Evolutionary conservation across 2,888 invertebrate genomes (phyloP), one percentile per base, ranked within the genome.

Genomic region (Sycophila texana): DNA sequence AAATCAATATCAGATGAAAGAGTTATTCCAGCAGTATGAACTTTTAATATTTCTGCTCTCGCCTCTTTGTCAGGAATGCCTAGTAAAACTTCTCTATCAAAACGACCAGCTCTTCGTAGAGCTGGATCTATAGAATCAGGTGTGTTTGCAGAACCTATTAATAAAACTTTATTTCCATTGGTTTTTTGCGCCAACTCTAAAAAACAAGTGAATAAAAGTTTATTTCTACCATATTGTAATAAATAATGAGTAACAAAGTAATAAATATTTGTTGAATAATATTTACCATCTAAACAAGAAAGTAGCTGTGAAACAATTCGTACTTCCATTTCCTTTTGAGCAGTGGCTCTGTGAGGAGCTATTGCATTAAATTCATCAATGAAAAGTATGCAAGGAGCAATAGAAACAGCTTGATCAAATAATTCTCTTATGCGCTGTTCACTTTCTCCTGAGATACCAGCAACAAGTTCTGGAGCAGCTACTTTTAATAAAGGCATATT

Each of bases 341-440:
- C 97, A 85, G 95, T 95, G 76, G 97, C 95, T 87, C 98, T 92
- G 88, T 97, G 97, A 5, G 96, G 96, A 51, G 97, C 96, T 65
- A 99, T 95, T 16, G 97, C 95, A 92, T 99, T 99, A 80, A 99
- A 96, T 92, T 99, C 98, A 91, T 99, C 99, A 82, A 99, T 95
- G 87, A 99, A 98, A 57, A 99, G 91, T 16, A 99, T 94, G 89
- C 97, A 96, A 0, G 97, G 97, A 13, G 96, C 93, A 77, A 93
- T 90, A 70, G 93, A 91, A 10, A 93, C 89, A 0, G 98, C 98
- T 87, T 95, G 94, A 58, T 97, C 96, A 91, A 99, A 99, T 16
- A 99, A 91, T 84, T 97, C 96, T 82, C 99, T 92, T 81, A 99
- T 96, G 84, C 97, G 93, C 87, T 97, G 96, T 90, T 99, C 99